These are phyloP conservation scores for Amblyjoppa fuscipennis DNA, from an alignment of 2,888 invertebrate species.

Conservation along the genomic window DNA sequence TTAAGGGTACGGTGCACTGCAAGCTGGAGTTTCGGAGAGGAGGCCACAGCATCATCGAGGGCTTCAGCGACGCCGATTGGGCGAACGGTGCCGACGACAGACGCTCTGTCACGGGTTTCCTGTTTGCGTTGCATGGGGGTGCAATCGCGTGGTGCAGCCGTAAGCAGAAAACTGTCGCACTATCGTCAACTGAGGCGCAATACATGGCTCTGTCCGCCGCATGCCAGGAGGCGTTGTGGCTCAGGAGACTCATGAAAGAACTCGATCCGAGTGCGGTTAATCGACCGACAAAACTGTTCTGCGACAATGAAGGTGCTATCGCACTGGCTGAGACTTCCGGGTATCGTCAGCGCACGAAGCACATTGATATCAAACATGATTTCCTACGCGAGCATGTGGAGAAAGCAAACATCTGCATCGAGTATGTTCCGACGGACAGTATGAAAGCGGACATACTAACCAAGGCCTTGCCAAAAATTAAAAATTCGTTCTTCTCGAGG, in stretches of 20 bases:
- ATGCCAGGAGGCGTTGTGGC: constrained; percentile 72
- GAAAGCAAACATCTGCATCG: constrained; percentile 43
- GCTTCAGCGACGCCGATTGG: neutral
- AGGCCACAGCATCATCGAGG: neutral
- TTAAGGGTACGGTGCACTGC: neutral
- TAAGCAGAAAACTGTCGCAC: constrained; percentile 71
- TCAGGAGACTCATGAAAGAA: constrained; percentile 48
- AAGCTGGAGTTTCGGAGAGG: neutral
- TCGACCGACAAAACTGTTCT: constrained; percentile 47
- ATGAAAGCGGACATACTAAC: constrained; percentile 70
- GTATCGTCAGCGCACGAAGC: constrained; percentile 66
- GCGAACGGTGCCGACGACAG: constrained; percentile 67
- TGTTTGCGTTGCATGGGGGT: constrained; percentile 71
- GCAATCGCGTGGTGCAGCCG: constrained; percentile 73
- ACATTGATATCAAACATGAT: constrained; percentile 70
- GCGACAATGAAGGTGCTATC: constrained; percentile 69
- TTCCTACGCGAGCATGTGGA: constrained; percentile 64
- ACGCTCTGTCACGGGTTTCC: constrained; percentile 73
- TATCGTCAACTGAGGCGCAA: constrained; percentile 68
- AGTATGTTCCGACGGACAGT: constrained; percentile 57
- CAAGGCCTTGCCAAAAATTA: constrained; percentile 71
- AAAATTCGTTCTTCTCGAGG: constrained; percentile 27
- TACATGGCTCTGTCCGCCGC: constrained; percentile 72
- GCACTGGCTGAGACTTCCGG: constrained; percentile 62
- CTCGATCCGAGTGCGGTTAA: constrained; percentile 32